These are phyloP conservation scores for Taurulus bubalis DNA, from an alignment of 2,113 vertebrate genomes.

Conservation along the genomic window DNA sequence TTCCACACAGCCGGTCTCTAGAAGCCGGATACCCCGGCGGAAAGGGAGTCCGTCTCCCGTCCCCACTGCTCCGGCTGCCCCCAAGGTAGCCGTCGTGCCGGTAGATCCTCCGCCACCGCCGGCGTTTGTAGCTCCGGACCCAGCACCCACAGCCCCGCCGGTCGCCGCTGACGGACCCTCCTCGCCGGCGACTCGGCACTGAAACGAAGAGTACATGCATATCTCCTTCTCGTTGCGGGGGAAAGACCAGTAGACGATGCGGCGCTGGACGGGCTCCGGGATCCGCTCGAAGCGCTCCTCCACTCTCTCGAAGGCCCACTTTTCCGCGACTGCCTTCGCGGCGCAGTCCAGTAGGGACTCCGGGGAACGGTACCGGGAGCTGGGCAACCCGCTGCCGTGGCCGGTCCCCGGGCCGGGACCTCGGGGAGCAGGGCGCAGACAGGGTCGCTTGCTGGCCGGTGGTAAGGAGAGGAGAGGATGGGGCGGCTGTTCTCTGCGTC, in stretches of 20 bases:
- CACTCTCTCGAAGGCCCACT: slow-evolving; percentile 96
- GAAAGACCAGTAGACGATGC: slow-evolving; percentile 97
- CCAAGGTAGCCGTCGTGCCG: slow-evolving; percentile 69
- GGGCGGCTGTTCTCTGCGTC: slow-evolving; percentile 90
- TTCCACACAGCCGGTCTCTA: slow-evolving; percentile 96
- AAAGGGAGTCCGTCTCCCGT: slow-evolving; percentile 92
- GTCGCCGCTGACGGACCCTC: slow-evolving; percentile 78
- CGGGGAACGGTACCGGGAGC: slow-evolving; percentile 86
- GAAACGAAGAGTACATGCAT: slow-evolving; percentile 98
- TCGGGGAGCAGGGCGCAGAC: slow-evolving; percentile 86
- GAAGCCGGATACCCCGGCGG: slow-evolving; percentile 93
- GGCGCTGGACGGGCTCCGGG: slow-evolving; percentile 95
- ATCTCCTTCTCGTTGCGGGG: slow-evolving; percentile 96
- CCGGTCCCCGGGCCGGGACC: slow-evolving; percentile 85
- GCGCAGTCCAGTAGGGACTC: slow-evolving; percentile 95
- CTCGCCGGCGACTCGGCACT: slow-evolving; percentile 88
- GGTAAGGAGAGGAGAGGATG: slow-evolving; percentile 85
- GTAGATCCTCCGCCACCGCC: slow-evolving; percentile 75
- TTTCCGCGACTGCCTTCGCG: slow-evolving; percentile 95
- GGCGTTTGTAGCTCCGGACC: slow-evolving; percentile 72
- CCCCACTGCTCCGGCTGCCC: slow-evolving; percentile 73
- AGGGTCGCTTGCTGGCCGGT: slow-evolving; percentile 90
- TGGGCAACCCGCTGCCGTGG: slow-evolving; percentile 77
- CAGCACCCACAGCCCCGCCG: slow-evolving; percentile 67
- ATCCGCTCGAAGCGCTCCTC: slow-evolving; percentile 97